These are phyloP conservation scores for Scomber colias DNA, from an alignment of 2,113 vertebrate species.

Conservation along the genomic window DNA sequence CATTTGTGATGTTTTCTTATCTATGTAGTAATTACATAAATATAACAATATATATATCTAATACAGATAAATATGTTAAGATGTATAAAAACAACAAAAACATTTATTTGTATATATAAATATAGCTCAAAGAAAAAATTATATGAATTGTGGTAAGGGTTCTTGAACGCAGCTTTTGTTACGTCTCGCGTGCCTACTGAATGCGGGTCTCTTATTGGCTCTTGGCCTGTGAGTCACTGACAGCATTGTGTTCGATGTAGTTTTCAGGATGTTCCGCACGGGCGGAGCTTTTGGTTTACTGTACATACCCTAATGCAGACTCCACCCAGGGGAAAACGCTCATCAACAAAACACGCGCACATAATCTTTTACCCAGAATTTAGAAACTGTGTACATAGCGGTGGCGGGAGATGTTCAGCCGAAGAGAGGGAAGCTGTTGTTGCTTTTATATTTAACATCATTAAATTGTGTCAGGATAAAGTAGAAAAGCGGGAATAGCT, in stretches of 20 bases:
- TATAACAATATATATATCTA: too few species aligned
- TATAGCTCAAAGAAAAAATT: background rate
- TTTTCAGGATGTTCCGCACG: accelerated
- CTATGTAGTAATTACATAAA: too few species aligned
- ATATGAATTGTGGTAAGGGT: background rate
- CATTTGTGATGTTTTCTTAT: background rate
- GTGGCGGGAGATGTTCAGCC: conserved; percentile 68
- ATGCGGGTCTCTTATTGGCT: conserved; percentile 48
- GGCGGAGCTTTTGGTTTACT: background rate
- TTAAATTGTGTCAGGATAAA: background rate
- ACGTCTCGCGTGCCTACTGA: background rate
- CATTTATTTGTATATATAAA: too few species aligned
- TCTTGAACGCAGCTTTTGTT: conserved; percentile 50
- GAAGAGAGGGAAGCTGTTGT: background rate
- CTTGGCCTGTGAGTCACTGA: accelerated
- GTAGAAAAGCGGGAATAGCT: accelerated
- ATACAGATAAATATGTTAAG: too few species aligned
- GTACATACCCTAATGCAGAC: accelerated
- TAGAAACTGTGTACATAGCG: conserved; percentile 7
- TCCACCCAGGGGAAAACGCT: accelerated
- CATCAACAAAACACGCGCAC: conserved; percentile 33
- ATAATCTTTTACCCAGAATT: background rate
- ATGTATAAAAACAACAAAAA: too few species aligned
- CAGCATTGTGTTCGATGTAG: accelerated
- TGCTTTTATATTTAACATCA: background rate